Evolutionary conservation across 2,888 invertebrate species (phyloP).

Genomic region (Heteromurus nitidus): DNA sequence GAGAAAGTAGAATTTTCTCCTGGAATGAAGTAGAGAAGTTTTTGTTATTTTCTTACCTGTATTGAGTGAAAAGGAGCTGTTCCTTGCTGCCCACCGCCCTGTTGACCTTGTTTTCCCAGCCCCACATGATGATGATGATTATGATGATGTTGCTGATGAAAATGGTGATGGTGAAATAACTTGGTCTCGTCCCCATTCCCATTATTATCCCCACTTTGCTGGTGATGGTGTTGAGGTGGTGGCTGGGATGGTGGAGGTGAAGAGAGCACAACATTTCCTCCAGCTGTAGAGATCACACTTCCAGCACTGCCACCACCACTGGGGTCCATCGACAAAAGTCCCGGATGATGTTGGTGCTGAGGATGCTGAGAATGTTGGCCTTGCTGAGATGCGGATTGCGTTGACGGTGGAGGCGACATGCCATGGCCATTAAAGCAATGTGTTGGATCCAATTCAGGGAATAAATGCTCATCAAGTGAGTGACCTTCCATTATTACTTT

Average conservation of each 20-base stretch:
- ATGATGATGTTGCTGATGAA: conserved; percentile 60
- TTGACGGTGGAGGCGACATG: conserved; percentile 45
- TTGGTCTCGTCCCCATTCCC: conserved; percentile 30
- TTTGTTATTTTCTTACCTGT: conserved; percentile 64
- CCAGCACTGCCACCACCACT: conserved; percentile 52
- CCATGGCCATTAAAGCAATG: conserved; percentile 73
- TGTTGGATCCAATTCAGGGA: conserved; percentile 73
- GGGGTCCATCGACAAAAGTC: conserved; percentile 60
- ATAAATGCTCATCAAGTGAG: conserved; percentile 73
- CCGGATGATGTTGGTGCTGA: conserved; percentile 64
- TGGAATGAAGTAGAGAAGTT: no score
- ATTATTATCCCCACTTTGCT: conserved; percentile 26
- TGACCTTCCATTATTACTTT: conserved; percentile 73
- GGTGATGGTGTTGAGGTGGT: conserved; percentile 66
- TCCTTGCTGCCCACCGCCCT: conserved; percentile 25
- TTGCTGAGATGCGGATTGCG: conserved; percentile 46
- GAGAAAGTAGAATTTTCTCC: no score
- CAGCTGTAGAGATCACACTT: conserved; percentile 14
- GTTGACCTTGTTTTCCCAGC: conserved; percentile 40
- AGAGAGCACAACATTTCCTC: conserved; percentile 27
- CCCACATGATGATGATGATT: conserved; percentile 25
- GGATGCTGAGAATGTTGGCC: conserved; percentile 62
- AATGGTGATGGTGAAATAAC: conserved; percentile 51
- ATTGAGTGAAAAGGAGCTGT: conserved; percentile 72
- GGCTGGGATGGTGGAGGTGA: conserved; percentile 52